These are phyloP conservation scores for Archaeoteleia sp. DNA, from an alignment of 2,888 invertebrate genomes.

Conservation along the genomic window DNA sequence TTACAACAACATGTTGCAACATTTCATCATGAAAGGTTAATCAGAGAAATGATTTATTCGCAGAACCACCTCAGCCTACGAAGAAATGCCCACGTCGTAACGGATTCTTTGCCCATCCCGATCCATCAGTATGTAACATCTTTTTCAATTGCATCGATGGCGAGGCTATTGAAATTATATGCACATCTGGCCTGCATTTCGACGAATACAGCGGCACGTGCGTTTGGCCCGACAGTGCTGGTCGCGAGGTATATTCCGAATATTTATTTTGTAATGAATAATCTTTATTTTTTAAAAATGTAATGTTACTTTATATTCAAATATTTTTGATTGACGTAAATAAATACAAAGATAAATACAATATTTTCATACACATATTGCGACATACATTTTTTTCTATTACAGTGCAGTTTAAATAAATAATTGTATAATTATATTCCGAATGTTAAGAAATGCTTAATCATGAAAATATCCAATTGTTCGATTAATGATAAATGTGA, in stretches of 20 bases:
- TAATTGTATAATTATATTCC: no score
- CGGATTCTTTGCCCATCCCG: conserved; percentile 94
- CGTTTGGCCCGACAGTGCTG: conserved; percentile 90
- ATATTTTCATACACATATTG: no score
- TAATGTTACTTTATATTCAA: no score
- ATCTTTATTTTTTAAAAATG: conserved; percentile 8
- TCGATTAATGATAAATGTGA: no score
- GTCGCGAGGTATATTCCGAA: conserved; percentile 80
- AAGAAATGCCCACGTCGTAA: conserved; percentile 87
- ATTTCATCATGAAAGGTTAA: conserved; percentile 28
- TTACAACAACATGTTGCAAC: conserved; percentile 4
- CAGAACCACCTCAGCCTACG: conserved; percentile 86
- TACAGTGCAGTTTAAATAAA: no score
- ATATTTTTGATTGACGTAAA: conserved; percentile 10
- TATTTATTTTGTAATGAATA: conserved; percentile 11
- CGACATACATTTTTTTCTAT: no score
- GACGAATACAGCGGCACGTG: conserved; percentile 93
- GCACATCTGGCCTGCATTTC: conserved; percentile 92
- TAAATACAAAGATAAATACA: conserved; percentile 10
- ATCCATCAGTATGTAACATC: conserved; percentile 86
- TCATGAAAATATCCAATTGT: no score
- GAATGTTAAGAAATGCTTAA: no score
- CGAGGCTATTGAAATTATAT: conserved; percentile 85
- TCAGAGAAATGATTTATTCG: conserved; percentile 34
- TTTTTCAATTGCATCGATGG: conserved; percentile 95